These are phyloP conservation scores for Tadarida brasiliensis DNA, from an alignment of 2,797 vertebrate genomes.

Conservation along the genomic window DNA sequence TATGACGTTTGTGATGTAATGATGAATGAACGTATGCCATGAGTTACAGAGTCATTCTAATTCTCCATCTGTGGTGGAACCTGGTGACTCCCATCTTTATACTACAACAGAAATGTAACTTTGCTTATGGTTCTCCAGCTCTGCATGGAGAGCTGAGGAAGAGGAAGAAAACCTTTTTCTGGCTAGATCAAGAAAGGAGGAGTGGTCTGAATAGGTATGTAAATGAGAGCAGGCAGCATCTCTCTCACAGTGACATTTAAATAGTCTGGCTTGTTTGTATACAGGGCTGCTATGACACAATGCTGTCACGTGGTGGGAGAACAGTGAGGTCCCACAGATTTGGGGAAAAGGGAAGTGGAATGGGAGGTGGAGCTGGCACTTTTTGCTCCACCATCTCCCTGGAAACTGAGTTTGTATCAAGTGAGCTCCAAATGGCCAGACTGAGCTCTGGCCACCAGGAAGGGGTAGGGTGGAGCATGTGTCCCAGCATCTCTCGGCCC, in stretches of 20 bases:
- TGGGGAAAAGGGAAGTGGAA: constrained; percentile 37
- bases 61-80: constrained; percentile 23
- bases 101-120: not conserved
- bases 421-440: not conserved
- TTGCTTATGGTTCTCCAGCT: not conserved
- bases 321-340: constrained; percentile 74
- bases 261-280: constrained; percentile 69
- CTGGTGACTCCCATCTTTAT: not conserved
- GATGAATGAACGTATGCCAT: not conserved
- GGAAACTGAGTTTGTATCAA: constrained; percentile 66
- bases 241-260: constrained; percentile 63
- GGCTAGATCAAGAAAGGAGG: not conserved
- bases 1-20: not conserved
- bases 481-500: not conserved
- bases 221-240: constrained; percentile 28
- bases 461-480: not conserved
- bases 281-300: constrained; percentile 59
- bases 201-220: constrained; percentile 44
- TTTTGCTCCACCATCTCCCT: constrained; percentile 65
- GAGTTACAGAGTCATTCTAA: not conserved
- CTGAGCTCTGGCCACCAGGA: not conserved
- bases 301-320: constrained; percentile 60
- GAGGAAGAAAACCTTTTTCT: constrained; percentile 36
- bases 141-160: not conserved
- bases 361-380: constrained; percentile 30